phyloP scores from a whole-genome alignment of 2,113 vertebrate species.

The Callionymus lyra region DNA sequence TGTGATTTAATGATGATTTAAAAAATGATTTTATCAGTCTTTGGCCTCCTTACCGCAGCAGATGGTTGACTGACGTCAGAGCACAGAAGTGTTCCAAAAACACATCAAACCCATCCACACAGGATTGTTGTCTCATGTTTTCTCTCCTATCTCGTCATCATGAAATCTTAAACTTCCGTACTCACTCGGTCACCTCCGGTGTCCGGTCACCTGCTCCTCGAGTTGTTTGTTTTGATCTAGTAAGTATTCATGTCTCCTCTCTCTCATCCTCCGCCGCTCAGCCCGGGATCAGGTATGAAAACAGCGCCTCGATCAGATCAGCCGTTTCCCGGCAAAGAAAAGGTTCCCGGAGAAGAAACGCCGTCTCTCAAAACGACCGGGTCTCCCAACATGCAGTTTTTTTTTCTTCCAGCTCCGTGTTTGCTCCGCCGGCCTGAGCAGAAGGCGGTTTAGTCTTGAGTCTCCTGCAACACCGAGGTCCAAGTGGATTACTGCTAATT shows the following conservation, averaged over 20 bases:
- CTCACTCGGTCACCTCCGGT: constrained; percentile 40
- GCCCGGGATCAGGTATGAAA: background rate
- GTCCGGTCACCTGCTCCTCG: constrained; percentile 30
- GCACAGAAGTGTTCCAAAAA: background rate
- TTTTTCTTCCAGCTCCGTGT: background rate
- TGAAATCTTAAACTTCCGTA: too few relatives aligned
- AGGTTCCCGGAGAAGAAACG: constrained; percentile 1
- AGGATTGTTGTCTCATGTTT: too few relatives aligned
- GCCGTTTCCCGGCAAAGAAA: too few relatives aligned
- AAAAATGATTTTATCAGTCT: too few relatives aligned
- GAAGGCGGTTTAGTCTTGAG: constrained; percentile 28
- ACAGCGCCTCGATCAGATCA: too few relatives aligned
- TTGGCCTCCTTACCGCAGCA: too few relatives aligned
- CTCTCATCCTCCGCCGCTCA: constrained; percentile 34
- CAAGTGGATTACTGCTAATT: constrained; percentile 69
- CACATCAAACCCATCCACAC: too few relatives aligned
- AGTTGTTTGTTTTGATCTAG: constrained; percentile 13
- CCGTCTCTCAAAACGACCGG: constrained; percentile 5
- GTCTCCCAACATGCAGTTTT: constrained; percentile 12
- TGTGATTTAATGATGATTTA: too few relatives aligned
- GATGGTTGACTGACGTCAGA: too few relatives aligned
- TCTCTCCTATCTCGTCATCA: too few relatives aligned
- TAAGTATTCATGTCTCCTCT: constrained; percentile 11
- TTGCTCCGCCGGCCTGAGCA: constrained; percentile 9
- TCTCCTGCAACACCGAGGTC: constrained; percentile 28